Evolutionary conservation across 2,113 vertebrate species (phyloP), one percentile per base, ranked within the genome.

Genomic region (Nipponia nippon): DNA sequence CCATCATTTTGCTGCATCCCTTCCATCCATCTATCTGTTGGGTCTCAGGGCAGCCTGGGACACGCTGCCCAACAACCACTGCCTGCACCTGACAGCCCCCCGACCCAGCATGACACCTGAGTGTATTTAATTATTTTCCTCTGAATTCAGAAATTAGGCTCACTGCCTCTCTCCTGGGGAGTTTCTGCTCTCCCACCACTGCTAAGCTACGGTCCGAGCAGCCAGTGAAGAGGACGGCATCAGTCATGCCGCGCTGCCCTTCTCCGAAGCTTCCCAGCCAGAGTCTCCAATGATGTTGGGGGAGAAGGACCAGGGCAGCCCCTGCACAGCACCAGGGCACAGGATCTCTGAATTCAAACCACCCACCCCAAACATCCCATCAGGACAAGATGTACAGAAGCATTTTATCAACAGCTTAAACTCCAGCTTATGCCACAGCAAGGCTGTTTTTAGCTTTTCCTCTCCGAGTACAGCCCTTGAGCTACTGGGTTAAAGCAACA

Each of bases 21-120:
- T 11, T 73, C 67, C 52, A 12, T 56, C 44, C 49, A 20, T 30
- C 49, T 59, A 22, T 7, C 40, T 6, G n/a, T 21, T 5, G 25
- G 21, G 44, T 80, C 34, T 65, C 83, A 29, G 40, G 61, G 53
- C 44, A 89, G 71, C 32, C 47, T 46, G 30, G 34, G 18, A 44
- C 46, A 21, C 0, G 3, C 23, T 62, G 32, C 75, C 30, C 70
- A 71, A 7, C 6, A 46, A 32, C 11, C 11, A n/a, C 47, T 73
- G 27, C 56, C 87, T 23, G 32, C 53, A 77, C 23, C 29, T 3
- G 0, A 29, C 18, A 81, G 42, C 4, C 8, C 21, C 56, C n/a
- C 0, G 0, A 7, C 36, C 14, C 44, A 55, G 23, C 18, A 66
- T 0, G 0, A 46, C 22, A 32, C 4, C 58, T 7, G 12, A 76